Percentiles rank a stretch among this genome's conserved stretches.
Conservation (phyloP, 2,797 vertebrate species). For the Telmatherina bonti region DNA sequence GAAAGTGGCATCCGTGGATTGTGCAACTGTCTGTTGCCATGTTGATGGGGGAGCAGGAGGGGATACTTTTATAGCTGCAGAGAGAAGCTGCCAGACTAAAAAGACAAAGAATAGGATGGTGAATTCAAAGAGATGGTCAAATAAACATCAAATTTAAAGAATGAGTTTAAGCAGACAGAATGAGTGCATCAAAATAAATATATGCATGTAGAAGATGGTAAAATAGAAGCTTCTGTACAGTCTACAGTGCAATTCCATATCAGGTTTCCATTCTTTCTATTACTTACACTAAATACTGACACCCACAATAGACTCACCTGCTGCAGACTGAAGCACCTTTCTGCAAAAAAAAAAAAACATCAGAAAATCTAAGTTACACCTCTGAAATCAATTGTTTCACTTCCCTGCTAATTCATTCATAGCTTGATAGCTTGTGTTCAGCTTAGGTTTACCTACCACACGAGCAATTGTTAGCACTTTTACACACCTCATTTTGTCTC, state of each 20-base stretch:
- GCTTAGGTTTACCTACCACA: no score
- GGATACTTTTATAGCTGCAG: conserved; percentile 39
- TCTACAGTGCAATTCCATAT: conserved; percentile 11
- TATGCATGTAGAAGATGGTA: conserved; percentile 11
- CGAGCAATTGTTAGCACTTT: no score
- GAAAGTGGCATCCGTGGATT: conserved; percentile 55
- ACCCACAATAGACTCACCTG: background rate
- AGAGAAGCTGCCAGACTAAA: conserved; percentile 31
- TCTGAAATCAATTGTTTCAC: background rate
- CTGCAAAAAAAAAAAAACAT: background rate
- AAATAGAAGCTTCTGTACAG: conserved; percentile 9
- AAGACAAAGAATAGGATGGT: conserved; percentile 25
- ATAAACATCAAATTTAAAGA: conserved; percentile 22
- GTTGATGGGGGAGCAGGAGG: conserved; percentile 56
- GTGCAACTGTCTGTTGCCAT: conserved; percentile 55
- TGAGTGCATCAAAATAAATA: conserved; percentile 19
- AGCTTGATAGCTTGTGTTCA: background rate
- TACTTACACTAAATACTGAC: background rate
- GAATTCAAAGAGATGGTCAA: conserved; percentile 32
- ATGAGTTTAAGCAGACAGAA: conserved; percentile 26
- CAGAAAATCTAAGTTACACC: background rate
- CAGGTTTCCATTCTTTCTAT: conserved; percentile 6
- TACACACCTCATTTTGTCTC: no score
- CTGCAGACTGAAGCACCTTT: background rate
- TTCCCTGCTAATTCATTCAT: background rate